A percentile compares a stretch with the other conserved stretches of the same genome.
Conservation (phyloP, 1,140 invertebrate genomes). For the Calephelis virginiensis region DNA sequence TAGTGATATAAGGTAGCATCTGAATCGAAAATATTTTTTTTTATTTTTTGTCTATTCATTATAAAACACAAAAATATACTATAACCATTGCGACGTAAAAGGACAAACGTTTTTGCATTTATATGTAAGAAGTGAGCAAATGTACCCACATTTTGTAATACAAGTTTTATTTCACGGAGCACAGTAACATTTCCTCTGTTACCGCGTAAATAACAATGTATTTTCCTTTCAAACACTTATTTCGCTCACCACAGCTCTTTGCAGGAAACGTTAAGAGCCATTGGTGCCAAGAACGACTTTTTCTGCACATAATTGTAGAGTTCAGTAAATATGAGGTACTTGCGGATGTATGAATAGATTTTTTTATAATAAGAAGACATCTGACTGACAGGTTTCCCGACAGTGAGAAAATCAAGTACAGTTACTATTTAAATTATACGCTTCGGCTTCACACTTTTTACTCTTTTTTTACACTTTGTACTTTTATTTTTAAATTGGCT, state of each 20-base stretch:
- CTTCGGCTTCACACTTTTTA: too few relatives aligned
- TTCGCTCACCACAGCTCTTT: background rate
- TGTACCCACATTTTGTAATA: background rate
- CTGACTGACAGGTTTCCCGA: too few relatives aligned
- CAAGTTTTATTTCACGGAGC: conserved; percentile 4
- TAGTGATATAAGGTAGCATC: too few relatives aligned
- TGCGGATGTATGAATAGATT: too few relatives aligned
- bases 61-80: too few relatives aligned
- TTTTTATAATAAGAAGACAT: too few relatives aligned
- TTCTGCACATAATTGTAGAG: background rate
- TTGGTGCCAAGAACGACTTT: background rate
- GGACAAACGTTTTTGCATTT: background rate
- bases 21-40: too few relatives aligned
- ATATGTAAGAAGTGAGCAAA: background rate
- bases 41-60: too few relatives aligned
- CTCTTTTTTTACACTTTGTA: too few relatives aligned
- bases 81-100: background rate
- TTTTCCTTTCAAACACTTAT: conserved; percentile 11
- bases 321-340: background rate
- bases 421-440: too few relatives aligned
- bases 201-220: conserved; percentile 10
- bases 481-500: too few relatives aligned
- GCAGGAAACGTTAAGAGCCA: conserved; percentile 2
- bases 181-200: background rate
- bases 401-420: too few relatives aligned